Base-by-base conservation (phyloP, 2,113 vertebrate genomes). In the Hydropotes inermis region DNA sequence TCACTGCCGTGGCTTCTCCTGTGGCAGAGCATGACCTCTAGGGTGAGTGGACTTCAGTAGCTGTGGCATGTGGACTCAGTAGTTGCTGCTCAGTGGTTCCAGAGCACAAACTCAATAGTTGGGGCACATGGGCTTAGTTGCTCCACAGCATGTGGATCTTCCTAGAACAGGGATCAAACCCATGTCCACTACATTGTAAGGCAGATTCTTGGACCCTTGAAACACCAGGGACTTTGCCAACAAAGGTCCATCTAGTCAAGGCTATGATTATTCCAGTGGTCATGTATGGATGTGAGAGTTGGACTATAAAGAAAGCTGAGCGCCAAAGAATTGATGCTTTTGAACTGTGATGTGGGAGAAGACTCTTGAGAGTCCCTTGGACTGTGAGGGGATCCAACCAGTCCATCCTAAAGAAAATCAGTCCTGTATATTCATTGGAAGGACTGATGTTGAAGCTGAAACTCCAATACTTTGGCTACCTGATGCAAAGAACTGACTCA, bases 291-390 rank as follows among this genome's bases (percentile, higher is more conserved):
- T 36, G 33, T 67, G 33, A 67, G 33, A 67, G 4, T 19, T 67
- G 16, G 33, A n/a, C 8, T 2, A 10, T 67, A 11, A n/a, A 67
- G 64, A 36, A 67, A 67, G 64, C 17, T 67, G 33, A 67, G 33
- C 0, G 0, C 8, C 5, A 8, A 67, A 67, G 64, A 67, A 5
- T 0, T 36, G 33, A 21, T 67, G 64, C 64, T 67, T 67, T 67
- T 67, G 64, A 67, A 36, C 8, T 67, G n/a, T 67, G n/a, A 17
- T 67, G 4, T 36, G 0, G 17, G n/a, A 67, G 64, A 67, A 67
- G 33, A 36, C 17, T 67, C n/a, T 21, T 36, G 64, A 67, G n/a
- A 36, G 64, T 67, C 64, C 64, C n/a, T 36, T 21, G 9, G 17
- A 67, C 17, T 36, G 8, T 17, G 36, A 67, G 64, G n/a, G 11